Evolutionary conservation across 2,113 vertebrate genomes (phyloP), one percentile per base, ranked within the genome.

Genomic region (Peromyscus maniculatus): DNA sequence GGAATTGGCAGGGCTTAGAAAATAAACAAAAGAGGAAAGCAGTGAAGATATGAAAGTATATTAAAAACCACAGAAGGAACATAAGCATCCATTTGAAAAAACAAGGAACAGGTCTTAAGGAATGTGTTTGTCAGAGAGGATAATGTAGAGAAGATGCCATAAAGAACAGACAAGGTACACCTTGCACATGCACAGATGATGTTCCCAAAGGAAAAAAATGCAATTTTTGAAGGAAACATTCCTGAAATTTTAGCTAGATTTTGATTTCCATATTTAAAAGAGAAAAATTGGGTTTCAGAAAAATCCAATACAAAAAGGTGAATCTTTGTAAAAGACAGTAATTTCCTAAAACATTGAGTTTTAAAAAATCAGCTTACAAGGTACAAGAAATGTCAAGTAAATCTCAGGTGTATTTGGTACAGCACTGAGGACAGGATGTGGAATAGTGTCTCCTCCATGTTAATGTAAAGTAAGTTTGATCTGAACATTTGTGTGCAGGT

Each of bases 1-100:
- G 31, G 95, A 94, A 66, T 55, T 39, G 24, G 0, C 31, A 87
- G 39, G 75, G 57, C 22, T 69, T 94, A 39, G 49, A 84, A 43
- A 15, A 28, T 89, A 33, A 89, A 46, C 66, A 55, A 89, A 55
- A 39, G 13, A 9, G 52, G 28, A 19, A 6, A n/a, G 36, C 31
- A 86, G 24, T 67, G 82, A 90, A 7, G 31, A n/a, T 82, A 62
- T 55, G 28, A 78, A 83, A 78, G 12, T 57, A 55, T 3, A 87
- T 62, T 67, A 69, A 86, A 93, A 77, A 19, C 28, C 94, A 89
- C 24, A 52, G 87, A 71, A 78, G 52, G 91, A 74, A 5, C 36
- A 84, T 74, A 77, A 57, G 82, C 1, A 93, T 86, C 19, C n/a
- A 39, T 87, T 91, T 77, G 87, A n/a, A 67, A 95, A 96, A 59